A percentile compares a stretch with the other conserved stretches of the same genome.
phyloP scores from a whole-genome alignment of 1,140 invertebrate genomes.

The Cotesia glomerata region DNA sequence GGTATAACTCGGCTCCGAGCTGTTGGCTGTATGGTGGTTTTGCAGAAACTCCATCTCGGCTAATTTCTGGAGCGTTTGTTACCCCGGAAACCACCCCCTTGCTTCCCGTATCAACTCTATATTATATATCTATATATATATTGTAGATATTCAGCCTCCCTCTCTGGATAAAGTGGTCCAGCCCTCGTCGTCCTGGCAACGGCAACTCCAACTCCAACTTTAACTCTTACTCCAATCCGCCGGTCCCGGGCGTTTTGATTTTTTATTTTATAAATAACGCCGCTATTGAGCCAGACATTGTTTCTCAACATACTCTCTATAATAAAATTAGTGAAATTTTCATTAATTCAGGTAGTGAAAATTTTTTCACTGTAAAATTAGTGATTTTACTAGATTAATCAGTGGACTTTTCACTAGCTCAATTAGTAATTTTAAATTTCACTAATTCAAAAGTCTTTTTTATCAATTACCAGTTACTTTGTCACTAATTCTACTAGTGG shows the following conservation, averaged over 20 bases:
- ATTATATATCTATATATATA: no score
- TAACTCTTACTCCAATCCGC: conserved; percentile 8
- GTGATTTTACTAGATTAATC: no score
- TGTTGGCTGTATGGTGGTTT: conserved; percentile 62
- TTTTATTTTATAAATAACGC: not conserved
- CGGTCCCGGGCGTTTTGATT: conserved; percentile 15
- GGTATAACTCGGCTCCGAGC: conserved; percentile 59
- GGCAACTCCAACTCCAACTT: conserved; percentile 30
- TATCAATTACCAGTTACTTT: no score
- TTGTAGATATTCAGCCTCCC: conserved; percentile 3
- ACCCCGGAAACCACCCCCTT: conserved; percentile 57
- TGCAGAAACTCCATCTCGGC: conserved; percentile 64
- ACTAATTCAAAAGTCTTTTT: no score
- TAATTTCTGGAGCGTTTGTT: conserved; percentile 52
- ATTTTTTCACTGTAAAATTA: no score
- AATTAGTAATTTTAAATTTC: no score
- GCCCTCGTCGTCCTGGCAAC: conserved; percentile 60
- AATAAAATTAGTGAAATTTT: no score
- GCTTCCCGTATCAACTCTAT: conserved; percentile 26
- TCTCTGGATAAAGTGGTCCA: conserved; percentile 51
- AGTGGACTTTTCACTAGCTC: no score
- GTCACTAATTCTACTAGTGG: no score
- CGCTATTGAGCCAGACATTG: not conserved
- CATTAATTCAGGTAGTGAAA: no score
- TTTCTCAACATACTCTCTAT: not conserved